Evolutionary conservation across 64 coral and sea anemone species (phyloP).

Genomic region (Acropora yongei): DNA sequence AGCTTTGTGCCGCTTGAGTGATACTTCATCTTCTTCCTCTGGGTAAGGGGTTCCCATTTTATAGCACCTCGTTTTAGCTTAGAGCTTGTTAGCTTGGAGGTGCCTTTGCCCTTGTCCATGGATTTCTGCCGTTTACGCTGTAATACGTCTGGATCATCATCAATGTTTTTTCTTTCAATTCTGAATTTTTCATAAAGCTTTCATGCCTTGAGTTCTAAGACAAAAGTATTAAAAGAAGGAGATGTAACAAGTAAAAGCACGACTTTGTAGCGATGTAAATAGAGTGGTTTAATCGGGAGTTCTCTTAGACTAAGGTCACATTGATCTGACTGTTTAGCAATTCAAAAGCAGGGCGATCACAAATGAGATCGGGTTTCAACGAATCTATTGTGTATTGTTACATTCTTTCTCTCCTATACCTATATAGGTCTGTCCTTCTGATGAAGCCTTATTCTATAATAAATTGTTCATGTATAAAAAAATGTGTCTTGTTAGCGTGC

Average conservation of each 20-base stretch:
- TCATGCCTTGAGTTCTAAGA: too few species aligned
- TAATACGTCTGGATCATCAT: slow-evolving; percentile 1
- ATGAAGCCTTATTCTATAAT: slow-evolving; percentile 9
- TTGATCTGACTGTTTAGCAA: background rate
- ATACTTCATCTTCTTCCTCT: too few species aligned
- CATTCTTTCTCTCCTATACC: background rate
- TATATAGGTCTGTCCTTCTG: background rate
- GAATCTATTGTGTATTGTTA: background rate
- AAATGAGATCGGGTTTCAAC: background rate
- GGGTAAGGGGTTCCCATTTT: too few species aligned
- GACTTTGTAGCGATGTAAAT: too few species aligned
- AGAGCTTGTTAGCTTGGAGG: too few species aligned
- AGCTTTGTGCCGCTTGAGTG: too few species aligned
- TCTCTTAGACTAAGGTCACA: too few species aligned
- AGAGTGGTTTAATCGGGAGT: too few species aligned
- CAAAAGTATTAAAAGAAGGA: too few species aligned
- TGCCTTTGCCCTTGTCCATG: background rate
- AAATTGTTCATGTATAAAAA: slow-evolving; percentile 2
- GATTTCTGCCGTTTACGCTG: slow-evolving; percentile 6
- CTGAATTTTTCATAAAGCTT: too few species aligned
- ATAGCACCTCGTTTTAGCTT: too few species aligned
- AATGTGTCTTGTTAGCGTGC: background rate
- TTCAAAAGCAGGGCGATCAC: background rate
- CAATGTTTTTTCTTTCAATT: background rate
- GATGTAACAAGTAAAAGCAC: too few species aligned